Conservation (phyloP, 2,797 vertebrate species). For the Alauda arvensis region DNA sequence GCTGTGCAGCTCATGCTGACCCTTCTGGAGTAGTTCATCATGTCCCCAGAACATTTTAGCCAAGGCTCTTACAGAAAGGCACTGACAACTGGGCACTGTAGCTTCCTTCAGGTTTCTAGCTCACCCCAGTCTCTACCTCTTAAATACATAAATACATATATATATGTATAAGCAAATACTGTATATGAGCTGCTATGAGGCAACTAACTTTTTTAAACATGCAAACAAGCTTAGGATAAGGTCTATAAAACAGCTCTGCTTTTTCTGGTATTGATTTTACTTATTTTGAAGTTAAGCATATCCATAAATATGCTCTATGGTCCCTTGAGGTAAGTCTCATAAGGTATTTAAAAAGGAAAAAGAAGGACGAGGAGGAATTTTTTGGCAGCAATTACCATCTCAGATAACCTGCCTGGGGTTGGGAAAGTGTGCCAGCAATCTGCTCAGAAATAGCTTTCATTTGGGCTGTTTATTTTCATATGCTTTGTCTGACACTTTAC, state of each 20-base stretch:
- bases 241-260: slow-evolving; percentile 20
- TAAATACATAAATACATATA: slow-evolving; percentile 40
- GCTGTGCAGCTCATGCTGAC: background rate
- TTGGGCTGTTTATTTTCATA: slow-evolving; percentile 73
- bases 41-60: background rate
- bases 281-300: slow-evolving; percentile 45
- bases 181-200: slow-evolving; percentile 18
- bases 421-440: slow-evolving; percentile 63
- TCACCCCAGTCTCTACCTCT: background rate
- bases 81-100: background rate
- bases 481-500: slow-evolving; percentile 68
- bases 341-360: slow-evolving; percentile 59
- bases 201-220: slow-evolving; percentile 27
- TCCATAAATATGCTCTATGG: slow-evolving; percentile 46
- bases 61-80: background rate
- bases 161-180: background rate
- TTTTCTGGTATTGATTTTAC: slow-evolving; percentile 63
- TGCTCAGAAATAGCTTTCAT: slow-evolving; percentile 67
- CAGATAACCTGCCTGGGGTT: slow-evolving; percentile 66
- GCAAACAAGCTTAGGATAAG: slow-evolving; percentile 31
- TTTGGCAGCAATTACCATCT: slow-evolving; percentile 76
- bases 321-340: slow-evolving; percentile 57
- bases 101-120: slow-evolving; percentile 6
- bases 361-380: slow-evolving; percentile 42
- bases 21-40: background rate